phyloP scores from a whole-genome alignment of 2,797 vertebrate species.

The Tinamus major region DNA sequence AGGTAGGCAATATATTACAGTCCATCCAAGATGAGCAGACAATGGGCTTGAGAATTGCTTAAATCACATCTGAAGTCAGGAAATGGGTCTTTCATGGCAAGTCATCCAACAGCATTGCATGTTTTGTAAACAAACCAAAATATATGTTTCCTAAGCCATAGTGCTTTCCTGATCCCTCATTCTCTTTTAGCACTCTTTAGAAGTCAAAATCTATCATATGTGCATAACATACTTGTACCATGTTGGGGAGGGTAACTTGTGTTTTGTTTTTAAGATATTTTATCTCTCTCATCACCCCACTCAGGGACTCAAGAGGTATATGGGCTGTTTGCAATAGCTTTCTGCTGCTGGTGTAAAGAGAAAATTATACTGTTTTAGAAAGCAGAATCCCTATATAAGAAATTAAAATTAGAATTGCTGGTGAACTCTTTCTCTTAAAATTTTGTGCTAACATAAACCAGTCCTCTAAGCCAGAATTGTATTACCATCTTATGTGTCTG shows the following conservation, averaged over 20 bases:
- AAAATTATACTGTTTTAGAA: background rate
- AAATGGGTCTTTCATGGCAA: background rate
- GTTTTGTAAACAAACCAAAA: background rate
- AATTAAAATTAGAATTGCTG: background rate
- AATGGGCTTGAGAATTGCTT: background rate
- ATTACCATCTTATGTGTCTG: background rate
- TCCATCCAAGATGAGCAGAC: background rate
- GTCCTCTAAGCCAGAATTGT: background rate
- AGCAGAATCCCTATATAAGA: background rate
- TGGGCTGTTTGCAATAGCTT: background rate
- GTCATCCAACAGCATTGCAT: background rate
- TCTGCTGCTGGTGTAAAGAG: background rate
- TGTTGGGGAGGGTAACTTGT: background rate
- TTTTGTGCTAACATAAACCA: background rate
- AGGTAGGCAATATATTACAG: background rate
- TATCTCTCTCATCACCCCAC: accelerated
- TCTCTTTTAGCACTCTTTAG: background rate
- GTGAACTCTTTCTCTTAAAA: background rate
- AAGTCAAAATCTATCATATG: background rate
- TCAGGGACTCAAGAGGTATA: background rate
- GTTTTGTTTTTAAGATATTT: background rate
- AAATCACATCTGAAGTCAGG: background rate
- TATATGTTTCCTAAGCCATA: background rate
- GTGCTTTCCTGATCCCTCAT: background rate
- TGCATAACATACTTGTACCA: background rate